Evolutionary conservation across 2,797 vertebrate species (phyloP).

Genomic region (Sciurus carolinensis): DNA sequence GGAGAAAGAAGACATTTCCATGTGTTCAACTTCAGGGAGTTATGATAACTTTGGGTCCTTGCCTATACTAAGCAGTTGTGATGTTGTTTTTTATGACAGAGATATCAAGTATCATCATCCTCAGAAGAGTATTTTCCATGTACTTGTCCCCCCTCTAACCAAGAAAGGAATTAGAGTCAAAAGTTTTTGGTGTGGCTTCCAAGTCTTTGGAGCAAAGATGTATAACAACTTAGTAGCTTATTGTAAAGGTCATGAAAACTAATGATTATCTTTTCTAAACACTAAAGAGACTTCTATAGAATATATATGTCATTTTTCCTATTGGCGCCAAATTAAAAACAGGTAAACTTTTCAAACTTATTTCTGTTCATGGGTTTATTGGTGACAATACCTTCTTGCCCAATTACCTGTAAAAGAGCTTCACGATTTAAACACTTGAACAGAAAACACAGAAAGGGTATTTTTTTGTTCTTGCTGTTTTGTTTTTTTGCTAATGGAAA

Average conservation of each 20-base stretch:
- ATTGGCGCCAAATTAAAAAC: conserved; percentile 45
- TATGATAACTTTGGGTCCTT: not conserved
- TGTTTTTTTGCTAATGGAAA: conserved; percentile 13
- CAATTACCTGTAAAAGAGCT: not conserved
- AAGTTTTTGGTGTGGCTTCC: not conserved
- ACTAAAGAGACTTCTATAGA: conserved; percentile 4
- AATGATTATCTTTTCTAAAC: conserved; percentile 47
- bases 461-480: too few relatives aligned
- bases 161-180: conserved; percentile 42
- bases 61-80: not conserved
- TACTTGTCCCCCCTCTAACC: not conserved
- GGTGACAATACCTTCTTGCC: not conserved
- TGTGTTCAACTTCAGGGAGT: not conserved
- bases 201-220: conserved; percentile 9
- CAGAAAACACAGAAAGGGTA: conserved; percentile 14
- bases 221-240: conserved; percentile 6
- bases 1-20: not conserved
- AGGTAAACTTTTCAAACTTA: not conserved
- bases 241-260: conserved; percentile 48
- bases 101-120: not conserved
- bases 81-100: conserved; percentile 36
- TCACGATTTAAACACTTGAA: conserved; percentile 27
- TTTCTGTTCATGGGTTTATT: conserved; percentile 1
- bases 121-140: conserved; percentile 30
- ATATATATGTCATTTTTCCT: not conserved